Conservation (phyloP, 2,888 invertebrate genomes). For the Notocelia uddmanniana region DNA sequence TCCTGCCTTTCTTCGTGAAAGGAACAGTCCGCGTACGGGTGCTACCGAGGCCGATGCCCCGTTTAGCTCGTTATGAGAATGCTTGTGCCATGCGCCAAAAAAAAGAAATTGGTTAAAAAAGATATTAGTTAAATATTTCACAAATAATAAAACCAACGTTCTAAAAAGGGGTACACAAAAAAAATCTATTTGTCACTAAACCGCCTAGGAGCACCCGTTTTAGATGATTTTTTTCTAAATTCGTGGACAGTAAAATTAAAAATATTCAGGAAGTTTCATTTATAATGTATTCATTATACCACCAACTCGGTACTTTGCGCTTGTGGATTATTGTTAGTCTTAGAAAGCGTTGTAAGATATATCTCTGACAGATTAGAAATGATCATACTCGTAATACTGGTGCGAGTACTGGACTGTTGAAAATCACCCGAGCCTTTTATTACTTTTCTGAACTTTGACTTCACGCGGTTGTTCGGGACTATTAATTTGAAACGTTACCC, state of each 20-base stretch:
- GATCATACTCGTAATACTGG: conserved; percentile 10
- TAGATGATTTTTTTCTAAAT: too few species aligned
- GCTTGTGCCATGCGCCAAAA: neutral
- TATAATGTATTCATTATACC: too few species aligned
- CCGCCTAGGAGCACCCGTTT: too few species aligned
- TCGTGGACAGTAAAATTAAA: too few species aligned
- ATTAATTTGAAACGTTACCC: conserved; percentile 28
- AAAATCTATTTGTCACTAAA: too few species aligned
- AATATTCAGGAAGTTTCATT: too few species aligned
- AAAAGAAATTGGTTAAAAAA: too few species aligned
- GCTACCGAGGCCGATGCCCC: conserved; percentile 11
- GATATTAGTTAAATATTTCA: neutral
- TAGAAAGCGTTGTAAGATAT: too few species aligned
- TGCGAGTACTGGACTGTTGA: conserved; percentile 22
- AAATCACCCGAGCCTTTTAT: conserved; percentile 28
- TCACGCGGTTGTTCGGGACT: conserved; percentile 26
- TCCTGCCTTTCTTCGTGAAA: conserved; percentile 45
- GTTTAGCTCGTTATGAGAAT: conserved; percentile 4
- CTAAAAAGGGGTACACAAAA: too few species aligned
- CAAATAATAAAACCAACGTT: neutral
- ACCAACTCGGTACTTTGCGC: too few species aligned
- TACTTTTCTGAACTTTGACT: conserved; percentile 41
- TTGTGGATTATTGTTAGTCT: too few species aligned
- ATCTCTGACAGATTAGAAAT: too few species aligned
- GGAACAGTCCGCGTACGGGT: conserved; percentile 28